Base-by-base conservation (phyloP, 2,113 vertebrate genomes). In the Corapipo altera region DNA sequence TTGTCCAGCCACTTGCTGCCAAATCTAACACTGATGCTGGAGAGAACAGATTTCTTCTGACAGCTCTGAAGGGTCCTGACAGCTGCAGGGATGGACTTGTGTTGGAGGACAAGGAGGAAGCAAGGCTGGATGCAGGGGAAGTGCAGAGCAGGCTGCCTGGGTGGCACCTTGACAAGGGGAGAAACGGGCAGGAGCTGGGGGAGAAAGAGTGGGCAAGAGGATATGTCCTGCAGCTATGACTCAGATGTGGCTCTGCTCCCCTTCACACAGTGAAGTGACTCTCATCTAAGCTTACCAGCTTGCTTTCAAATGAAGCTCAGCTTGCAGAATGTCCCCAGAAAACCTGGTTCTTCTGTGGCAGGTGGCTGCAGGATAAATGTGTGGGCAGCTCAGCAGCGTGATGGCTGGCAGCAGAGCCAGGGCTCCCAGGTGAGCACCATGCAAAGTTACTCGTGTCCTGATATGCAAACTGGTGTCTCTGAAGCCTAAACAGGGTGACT, bases 241-340 rank as follows among this genome's bases (percentile, higher is more conserved):
- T 73, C 41, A 57, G 33, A 4, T 66, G 21, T 66, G 54, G 18
- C 49, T n/a, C 46, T 3, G 2, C 58, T 92, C 30, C 48, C 33
- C n/a, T 64, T 82, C 6, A 6, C 18, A 11, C 32, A 65, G 18
- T 12, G 23, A 59, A 46, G 23, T 2, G 17, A 39, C 43, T 88
- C 52, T 85, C 19, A 18, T 59, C 54, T 80, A 23, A 91, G 28
- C 52, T 86, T 78, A 37, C 43, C 54, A 59, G 5, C 32, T 80
- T 95, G 64, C 43, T 89, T 89, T 87, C 77, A 89, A 48, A 65
- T n/a, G 66, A 35, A 77, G 33, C 28, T 83, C 69, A 58, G 59
- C 78, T 46, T 49, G 43, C 66, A 43, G 65, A 30, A 33, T 81
- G 70, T 35, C 55, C 80, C 74, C 33, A 62, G 69, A 85, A 96